Evolutionary conservation across 2,888 invertebrate genomes (phyloP).

Genomic region (Fragum fragum): DNA sequence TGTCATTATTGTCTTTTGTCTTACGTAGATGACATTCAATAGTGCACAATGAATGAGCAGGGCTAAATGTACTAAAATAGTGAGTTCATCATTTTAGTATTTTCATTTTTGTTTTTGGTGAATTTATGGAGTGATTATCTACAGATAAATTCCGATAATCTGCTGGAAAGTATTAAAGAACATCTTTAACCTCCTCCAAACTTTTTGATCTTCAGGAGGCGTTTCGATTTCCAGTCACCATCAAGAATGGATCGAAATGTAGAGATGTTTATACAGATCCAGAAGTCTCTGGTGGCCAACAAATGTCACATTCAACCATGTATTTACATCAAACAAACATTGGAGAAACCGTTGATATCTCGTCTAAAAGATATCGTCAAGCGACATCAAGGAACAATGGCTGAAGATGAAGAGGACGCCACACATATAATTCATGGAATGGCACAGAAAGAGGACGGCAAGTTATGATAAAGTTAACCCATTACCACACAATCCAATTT

Average conservation of each 20-base stretch:
- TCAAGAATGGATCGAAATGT: conserved; percentile 96
- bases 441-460: conserved; percentile 5
- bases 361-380: conserved; percentile 96
- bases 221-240: conserved; percentile 94
- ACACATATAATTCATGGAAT: conserved; percentile 94
- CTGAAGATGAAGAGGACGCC: conserved; percentile 95
- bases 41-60: too few relatives aligned
- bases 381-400: conserved; percentile 93
- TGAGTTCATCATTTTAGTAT: too few relatives aligned
- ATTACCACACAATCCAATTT: too few relatives aligned
- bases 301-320: conserved; percentile 93
- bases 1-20: too few relatives aligned
- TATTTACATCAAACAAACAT: conserved; percentile 91
- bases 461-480: not conserved
- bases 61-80: too few relatives aligned
- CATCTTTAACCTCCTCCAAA: too few relatives aligned
- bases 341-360: conserved; percentile 91
- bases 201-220: conserved; percentile 88
- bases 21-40: too few relatives aligned
- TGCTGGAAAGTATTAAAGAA: too few relatives aligned
- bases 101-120: too few relatives aligned
- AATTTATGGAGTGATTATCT: too few relatives aligned
- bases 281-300: conserved; percentile 92
- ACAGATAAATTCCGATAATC: too few relatives aligned
- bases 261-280: conserved; percentile 92